A percentile compares a stretch with the other conserved stretches of the same genome.
These are phyloP conservation scores for Heliothis peltigera DNA, from an alignment of 2,888 invertebrate genomes.

Conservation along the genomic window DNA sequence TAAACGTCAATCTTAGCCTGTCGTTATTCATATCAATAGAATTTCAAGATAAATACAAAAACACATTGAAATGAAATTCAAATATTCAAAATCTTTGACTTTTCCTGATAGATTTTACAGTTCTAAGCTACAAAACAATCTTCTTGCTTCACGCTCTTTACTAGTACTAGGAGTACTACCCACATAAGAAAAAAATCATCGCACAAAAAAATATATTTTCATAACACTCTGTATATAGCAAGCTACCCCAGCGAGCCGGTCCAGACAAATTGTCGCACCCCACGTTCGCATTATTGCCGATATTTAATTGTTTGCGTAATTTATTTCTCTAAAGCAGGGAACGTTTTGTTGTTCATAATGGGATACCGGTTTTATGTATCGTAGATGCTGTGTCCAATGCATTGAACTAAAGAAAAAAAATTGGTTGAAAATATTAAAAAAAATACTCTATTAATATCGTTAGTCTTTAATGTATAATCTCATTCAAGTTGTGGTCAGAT, in stretches of 20 bases:
- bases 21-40: too few species aligned
- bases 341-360: conserved; percentile 67
- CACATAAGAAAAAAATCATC: too few species aligned
- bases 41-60: too few species aligned
- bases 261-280: conserved; percentile 90
- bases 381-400: conserved; percentile 7
- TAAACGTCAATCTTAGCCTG: too few species aligned
- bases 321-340: conserved; percentile 83
- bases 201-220: conserved; percentile 1
- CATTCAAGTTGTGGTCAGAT: background rate
- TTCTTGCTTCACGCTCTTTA: too few species aligned
- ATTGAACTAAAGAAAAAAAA: background rate
- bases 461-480: too few species aligned
- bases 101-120: too few species aligned
- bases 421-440: background rate
- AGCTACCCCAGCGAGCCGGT: conserved; percentile 82
- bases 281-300: conserved; percentile 89
- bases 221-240: conserved; percentile 67
- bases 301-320: conserved; percentile 90
- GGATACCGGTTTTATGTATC: conserved; percentile 48
- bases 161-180: too few species aligned
- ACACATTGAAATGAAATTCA: too few species aligned
- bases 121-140: too few species aligned
- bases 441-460: too few species aligned
- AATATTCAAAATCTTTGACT: too few species aligned